phyloP scores from a whole-genome alignment of 2,113 vertebrate species.

The Microtus oregoni region DNA sequence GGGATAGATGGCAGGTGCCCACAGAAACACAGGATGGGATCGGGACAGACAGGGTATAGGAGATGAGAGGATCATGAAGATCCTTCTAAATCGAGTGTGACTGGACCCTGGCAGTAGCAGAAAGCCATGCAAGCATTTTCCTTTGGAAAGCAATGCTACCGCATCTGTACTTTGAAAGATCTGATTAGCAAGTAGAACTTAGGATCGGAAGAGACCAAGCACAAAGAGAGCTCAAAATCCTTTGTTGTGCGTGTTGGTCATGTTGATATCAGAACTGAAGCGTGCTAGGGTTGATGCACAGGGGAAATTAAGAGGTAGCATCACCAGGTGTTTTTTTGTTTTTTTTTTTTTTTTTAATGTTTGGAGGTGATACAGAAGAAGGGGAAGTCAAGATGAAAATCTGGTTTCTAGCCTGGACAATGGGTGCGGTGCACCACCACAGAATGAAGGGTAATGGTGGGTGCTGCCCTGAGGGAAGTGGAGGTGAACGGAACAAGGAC shows the following conservation, averaged over 20 bases:
- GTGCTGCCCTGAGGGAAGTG: rapidly evolving
- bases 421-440: rapidly evolving
- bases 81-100: background rate
- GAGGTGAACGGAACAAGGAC: rapidly evolving
- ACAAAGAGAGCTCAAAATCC: background rate
- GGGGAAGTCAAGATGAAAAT: background rate
- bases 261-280: background rate
- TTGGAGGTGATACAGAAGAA: background rate
- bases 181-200: background rate
- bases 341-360: no score
- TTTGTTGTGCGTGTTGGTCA: rapidly evolving
- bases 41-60: background rate
- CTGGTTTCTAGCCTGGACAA: background rate
- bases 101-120: background rate
- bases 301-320: background rate
- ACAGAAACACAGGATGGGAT: background rate
- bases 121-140: background rate
- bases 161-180: background rate
- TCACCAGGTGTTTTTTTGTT: no score
- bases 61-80: background rate
- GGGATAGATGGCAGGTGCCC: background rate
- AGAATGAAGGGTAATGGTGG: background rate
- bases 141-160: background rate
- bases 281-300: background rate
- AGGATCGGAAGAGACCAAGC: background rate